A percentile compares a stretch with the other conserved stretches of the same genome.
Conservation (phyloP, 1,140 invertebrate genomes). For the Drosophila dunni region DNA sequence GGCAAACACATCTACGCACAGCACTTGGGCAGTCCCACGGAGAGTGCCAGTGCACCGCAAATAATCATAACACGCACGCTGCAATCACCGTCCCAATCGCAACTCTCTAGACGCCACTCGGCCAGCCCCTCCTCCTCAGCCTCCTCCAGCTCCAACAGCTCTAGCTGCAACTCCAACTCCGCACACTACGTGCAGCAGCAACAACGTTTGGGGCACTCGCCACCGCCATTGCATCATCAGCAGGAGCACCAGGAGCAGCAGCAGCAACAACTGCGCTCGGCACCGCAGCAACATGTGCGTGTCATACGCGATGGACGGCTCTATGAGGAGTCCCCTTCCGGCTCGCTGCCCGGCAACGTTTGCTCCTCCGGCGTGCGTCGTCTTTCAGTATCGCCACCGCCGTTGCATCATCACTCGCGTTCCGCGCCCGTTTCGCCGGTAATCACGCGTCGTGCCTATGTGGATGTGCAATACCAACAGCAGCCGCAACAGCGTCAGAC, state of each 20-base stretch:
- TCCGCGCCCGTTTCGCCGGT: constrained; percentile 73
- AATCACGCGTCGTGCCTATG: constrained; percentile 53
- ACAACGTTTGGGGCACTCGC: constrained; percentile 52
- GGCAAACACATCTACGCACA: constrained; percentile 64
- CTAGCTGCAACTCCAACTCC: constrained; percentile 16
- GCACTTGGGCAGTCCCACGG: constrained; percentile 21
- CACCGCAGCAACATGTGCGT: constrained; percentile 67
- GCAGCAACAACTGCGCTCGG: constrained; percentile 33
- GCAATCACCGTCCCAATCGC: constrained; percentile 30
- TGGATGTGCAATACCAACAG: constrained; percentile 55
- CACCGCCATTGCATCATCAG: constrained; percentile 71
- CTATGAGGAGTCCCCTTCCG: constrained; percentile 61
- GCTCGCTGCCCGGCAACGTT: constrained; percentile 1
- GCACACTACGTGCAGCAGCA: constrained; percentile 22
- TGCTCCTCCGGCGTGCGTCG: constrained; percentile 46
- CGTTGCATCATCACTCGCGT: constrained; percentile 75
- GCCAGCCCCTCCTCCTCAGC: constrained; percentile 67
- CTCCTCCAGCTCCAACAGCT: constrained; percentile 50
- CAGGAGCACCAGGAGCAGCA: constrained; percentile 56
- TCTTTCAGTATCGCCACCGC: constrained; percentile 77
- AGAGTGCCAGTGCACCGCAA: constrained; percentile 46
- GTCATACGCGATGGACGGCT: constrained; percentile 80
- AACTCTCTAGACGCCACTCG: constrained; percentile 73
- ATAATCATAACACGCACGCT: constrained; percentile 75
- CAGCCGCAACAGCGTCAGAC: constrained; percentile 58